Percentiles rank a stretch among this genome's conserved stretches.
Conservation (phyloP, 2,113 vertebrate species). For the Dipodomys stephensi region DNA sequence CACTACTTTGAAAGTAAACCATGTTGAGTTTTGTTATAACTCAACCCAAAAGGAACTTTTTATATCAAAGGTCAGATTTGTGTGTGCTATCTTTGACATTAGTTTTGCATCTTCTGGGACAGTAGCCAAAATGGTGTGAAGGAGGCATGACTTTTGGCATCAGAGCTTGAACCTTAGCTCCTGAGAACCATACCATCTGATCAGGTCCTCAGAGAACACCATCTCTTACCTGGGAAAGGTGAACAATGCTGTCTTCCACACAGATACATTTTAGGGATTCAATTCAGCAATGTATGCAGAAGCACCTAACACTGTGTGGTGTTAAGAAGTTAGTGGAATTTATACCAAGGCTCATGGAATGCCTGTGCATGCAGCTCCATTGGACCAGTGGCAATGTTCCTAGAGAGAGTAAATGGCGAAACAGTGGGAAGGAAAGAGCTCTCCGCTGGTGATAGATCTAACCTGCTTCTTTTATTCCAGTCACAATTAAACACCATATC, state of each 20-base stretch:
- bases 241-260: not conserved
- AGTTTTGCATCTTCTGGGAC: not conserved
- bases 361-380: not conserved
- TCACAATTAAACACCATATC: conserved; percentile 89
- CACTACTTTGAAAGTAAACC: conserved; percentile 15
- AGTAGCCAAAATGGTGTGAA: not conserved
- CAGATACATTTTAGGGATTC: not conserved
- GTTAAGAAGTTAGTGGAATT: not conserved
- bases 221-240: not conserved
- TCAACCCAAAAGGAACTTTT: not conserved
- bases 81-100: not conserved
- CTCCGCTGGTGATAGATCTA: not conserved
- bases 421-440: not conserved
- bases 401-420: not conserved
- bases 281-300: not conserved
- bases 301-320: not conserved
- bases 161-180: not conserved
- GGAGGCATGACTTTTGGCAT: not conserved
- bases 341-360: not conserved
- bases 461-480: conserved; percentile 81
- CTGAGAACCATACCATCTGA: not conserved
- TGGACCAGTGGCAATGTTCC: not conserved
- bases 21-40: not conserved
- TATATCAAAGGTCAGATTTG: not conserved
- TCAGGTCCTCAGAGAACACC: not conserved